These are phyloP conservation scores for Pristionchus pacificus DNA, from an alignment of 1,140 invertebrate genomes.

Conservation along the genomic window DNA sequence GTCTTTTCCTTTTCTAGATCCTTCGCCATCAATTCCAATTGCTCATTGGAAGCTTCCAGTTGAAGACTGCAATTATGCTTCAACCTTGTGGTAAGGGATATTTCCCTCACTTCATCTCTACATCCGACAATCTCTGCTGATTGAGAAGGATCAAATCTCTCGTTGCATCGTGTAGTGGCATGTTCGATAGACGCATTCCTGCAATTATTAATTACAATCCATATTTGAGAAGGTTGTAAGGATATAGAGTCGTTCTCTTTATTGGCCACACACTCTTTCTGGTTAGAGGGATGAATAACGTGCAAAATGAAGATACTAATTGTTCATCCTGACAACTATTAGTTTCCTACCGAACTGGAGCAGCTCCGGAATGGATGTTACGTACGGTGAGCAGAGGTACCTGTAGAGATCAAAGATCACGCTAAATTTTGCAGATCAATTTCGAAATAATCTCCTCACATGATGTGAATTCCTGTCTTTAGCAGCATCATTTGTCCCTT, in stretches of 20 bases:
- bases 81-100: not conserved
- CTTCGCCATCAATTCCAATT: constrained; percentile 86
- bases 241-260: too few relatives aligned
- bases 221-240: too few relatives aligned
- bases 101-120: constrained; percentile 81
- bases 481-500: constrained; percentile 55
- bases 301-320: too few relatives aligned
- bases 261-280: too few relatives aligned
- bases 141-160: constrained; percentile 90
- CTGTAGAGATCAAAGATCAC: constrained; percentile 19
- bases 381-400: constrained; percentile 53
- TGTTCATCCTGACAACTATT: too few relatives aligned
- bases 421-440: constrained; percentile 27
- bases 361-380: constrained; percentile 54
- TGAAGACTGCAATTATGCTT: constrained; percentile 58
- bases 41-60: constrained; percentile 89
- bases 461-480: constrained; percentile 40
- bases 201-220: too few relatives aligned
- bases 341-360: constrained; percentile 62
- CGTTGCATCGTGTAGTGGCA: constrained; percentile 92
- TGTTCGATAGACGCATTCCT: constrained; percentile 87
- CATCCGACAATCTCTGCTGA: constrained; percentile 94
- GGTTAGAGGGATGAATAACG: too few relatives aligned
- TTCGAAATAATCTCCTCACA: constrained; percentile 41
- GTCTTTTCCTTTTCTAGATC: constrained; percentile 91